Base-by-base conservation (phyloP, 2,113 vertebrate species). In the Passer montanus region DNA sequence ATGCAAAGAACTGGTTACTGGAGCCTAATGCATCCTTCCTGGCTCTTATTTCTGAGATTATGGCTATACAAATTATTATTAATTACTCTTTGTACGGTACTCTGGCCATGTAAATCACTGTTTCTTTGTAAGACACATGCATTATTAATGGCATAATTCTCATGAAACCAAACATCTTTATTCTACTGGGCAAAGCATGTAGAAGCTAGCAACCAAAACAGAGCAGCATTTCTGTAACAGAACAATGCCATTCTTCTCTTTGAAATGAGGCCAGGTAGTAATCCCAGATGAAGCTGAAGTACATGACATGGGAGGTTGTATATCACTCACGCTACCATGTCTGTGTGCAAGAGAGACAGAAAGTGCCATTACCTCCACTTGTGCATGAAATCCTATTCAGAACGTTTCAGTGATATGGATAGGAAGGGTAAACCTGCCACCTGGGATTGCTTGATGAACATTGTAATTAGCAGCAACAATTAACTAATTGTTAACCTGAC, bases 401-500 rank as follows among this genome's bases (percentile, higher is more conserved):
- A 94, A 88, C 49, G 72, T 88, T 93, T 79, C 73, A 19, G 33
- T 62, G 88, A 90, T 79, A 90, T 1, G 23, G 82, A 76, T 74
- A 72, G 69, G 73, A 94, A 91, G 76, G 55, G 73, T 91, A 95
- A 96, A 91, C 79, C 64, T 93, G 87, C 82, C 93, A 82, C 93
- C 81, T 91, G 89, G 93, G 94, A 93, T 77, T 82, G 55, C 67
- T 95, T 95, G 95, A 97, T 96, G 93, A 95, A 77, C 66, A 84
- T 4, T 69, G 90, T 77, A 97, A 97, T 96, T 96, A 96, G 94
- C 92, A 96, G 69, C 47, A 89, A 60, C 66, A 75, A 94, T 97
- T 96, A 96, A 94, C 89, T 95, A 96, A 96, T 90, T 95, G 93
- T 92, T 95, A 95, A 78, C 95, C 73, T 94, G 79, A 94, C 88